A percentile compares a stretch with the other conserved stretches of the same genome.
phyloP scores from a whole-genome alignment of 2,113 vertebrate species.

The Oreochromis niloticus region DNA sequence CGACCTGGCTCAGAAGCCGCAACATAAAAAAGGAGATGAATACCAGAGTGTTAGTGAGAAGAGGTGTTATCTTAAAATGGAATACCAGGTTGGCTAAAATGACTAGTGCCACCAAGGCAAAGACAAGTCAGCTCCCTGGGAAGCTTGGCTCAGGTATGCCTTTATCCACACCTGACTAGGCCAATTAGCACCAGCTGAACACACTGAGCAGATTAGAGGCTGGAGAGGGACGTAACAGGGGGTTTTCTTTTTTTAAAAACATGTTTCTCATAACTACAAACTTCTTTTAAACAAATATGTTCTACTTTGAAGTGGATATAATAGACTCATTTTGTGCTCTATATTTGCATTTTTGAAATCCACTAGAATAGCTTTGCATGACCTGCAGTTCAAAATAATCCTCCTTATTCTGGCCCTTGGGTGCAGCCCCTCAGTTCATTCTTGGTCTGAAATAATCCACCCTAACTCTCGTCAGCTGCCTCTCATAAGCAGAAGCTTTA shows the following conservation, averaged over 20 bases:
- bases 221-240: too few species aligned
- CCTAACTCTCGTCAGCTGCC: background rate
- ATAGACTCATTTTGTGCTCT: background rate
- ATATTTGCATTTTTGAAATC: background rate
- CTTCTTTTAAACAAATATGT: rapidly evolving
- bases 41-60: too few species aligned
- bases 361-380: background rate
- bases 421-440: background rate
- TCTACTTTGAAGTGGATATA: background rate
- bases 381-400: background rate
- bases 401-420: background rate
- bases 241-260: background rate
- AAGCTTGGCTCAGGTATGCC: too few species aligned
- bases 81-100: too few species aligned
- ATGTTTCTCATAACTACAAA: rapidly evolving
- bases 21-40: too few species aligned
- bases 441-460: background rate
- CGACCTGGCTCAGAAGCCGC: too few species aligned
- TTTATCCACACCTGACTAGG: too few species aligned
- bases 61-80: too few species aligned
- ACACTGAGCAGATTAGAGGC: too few species aligned
- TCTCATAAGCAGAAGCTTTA: background rate
- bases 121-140: too few species aligned
- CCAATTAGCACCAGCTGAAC: too few species aligned
- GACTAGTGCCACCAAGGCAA: too few species aligned